Evolutionary conservation across 1,140 invertebrate species (phyloP), one percentile per base, ranked within the genome.

Genomic region (Gonatopus flavifemur): DNA sequence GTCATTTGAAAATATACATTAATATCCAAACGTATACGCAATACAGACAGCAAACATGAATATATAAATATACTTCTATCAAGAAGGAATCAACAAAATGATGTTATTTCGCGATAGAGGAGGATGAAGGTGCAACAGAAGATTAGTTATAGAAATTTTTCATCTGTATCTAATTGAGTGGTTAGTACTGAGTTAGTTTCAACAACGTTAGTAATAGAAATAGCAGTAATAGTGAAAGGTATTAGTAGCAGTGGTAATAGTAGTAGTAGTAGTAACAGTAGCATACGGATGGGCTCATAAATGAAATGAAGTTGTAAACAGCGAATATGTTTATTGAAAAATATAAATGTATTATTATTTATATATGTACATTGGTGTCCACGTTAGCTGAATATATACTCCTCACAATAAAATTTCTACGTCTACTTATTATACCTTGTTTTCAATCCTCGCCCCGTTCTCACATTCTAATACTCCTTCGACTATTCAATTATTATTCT

Each of bases 291-390:
- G 56, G 65, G 60, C 58, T 69, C 48, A 41, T 72, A 76, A 76
- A 77, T 75, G 72, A 76, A 75, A 72, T 75, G 74, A 67, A 70
- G 66, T 75, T 72, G 63, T 74, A 60, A 76, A 75, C 67, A 75
- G 71, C 67, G 67, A 69, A 76, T 69, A 67, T 75, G 70, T 77
- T 77, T 76, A 76, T 77, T 76, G 69, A 64, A 76, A 76, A 73
- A 74, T 74, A 69, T 67, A 70, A 13, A 43, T 49, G 15, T 43
- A 25, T 45, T 33, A 3, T 12, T 21, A 49, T 63, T 67, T 67
- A 66, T 64, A 41, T 70, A 67, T 71, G 65, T 76, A 76, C 74
- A 76, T 73, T 64, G 70, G 72, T 77, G 74, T 66, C 74, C 74
- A 72, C 70, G 61, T 75, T 57, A 77, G 71, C 70, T 74, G 75